Evolutionary conservation across 1,140 invertebrate species (phyloP), one percentile per base, ranked within the genome.

Genomic region (Trichomalopsis sarcophagae): DNA sequence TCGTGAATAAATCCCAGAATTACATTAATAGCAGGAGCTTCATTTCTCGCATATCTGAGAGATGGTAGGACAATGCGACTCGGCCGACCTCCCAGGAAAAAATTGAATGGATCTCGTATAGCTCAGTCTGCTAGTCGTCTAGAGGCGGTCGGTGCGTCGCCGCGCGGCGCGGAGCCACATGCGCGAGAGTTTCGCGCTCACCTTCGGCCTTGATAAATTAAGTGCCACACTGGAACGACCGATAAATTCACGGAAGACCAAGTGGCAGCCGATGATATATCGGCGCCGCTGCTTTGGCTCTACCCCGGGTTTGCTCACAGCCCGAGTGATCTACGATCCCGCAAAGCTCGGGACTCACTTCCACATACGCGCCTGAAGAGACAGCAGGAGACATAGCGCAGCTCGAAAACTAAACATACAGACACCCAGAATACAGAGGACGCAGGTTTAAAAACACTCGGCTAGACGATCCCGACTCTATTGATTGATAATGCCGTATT

Each of bases 121-220:
- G 14, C 55, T 21, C 13, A 14, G 13, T 50, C 47, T 62, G 17
- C 21, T 62, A 21, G 55, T 62, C 55, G 55, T 62, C 3, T 62
- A 7, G 14, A 62, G 10, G 40, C 40, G 55, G 17, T 55, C 40
- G 55, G 17, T 55, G 50, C 50, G 14, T 55, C 50, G 47, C 11
- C 47, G 47, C 7, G 47, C 47, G 50, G 47, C 47, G 50, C 50
- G 50, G 13, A 21, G 55, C 55, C 55, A 62, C 55, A 21, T 62
- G 55, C 55, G 55, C 17, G 5, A 62, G 55, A 21, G 14, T 62
- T n/a, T 21, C 1, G 27, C 73, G 17, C 73, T 75, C 73, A 75
- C 73, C 89, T 87, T 82, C 83, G 85, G 80, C 21, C 87, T 84
- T 90, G 89, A 90, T 90, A 90, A 90, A 90, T 90, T 90, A 89